A percentile compares a stretch with the other conserved stretches of the same genome.
phyloP scores from a whole-genome alignment of 30 jellyfish, hydroid and myxozoan genomes.

The Aurelia sp. region DNA sequence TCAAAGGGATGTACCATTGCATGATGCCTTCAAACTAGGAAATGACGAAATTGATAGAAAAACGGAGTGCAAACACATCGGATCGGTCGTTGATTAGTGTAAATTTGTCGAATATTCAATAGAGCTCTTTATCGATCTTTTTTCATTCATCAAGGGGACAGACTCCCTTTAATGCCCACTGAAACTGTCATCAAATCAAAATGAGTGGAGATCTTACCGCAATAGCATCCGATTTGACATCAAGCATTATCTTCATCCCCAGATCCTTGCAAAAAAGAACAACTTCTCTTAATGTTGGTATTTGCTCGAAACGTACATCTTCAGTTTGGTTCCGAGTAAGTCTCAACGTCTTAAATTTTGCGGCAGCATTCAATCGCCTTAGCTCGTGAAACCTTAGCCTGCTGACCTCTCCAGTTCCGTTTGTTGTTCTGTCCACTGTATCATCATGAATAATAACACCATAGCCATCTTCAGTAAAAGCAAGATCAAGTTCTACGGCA shows the following conservation, averaged over 20 bases:
- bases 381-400: slow-evolving; percentile 60
- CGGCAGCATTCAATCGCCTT: slow-evolving; percentile 83
- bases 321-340: slow-evolving; percentile 9
- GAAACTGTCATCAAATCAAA: too few relatives aligned
- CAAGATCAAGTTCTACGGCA: slow-evolving; percentile 92
- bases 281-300: slow-evolving; percentile 90
- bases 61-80: too few relatives aligned
- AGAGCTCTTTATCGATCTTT: too few relatives aligned
- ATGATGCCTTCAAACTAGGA: too few relatives aligned
- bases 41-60: too few relatives aligned
- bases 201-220: slow-evolving; percentile 25
- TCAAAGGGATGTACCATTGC: too few relatives aligned
- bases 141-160: too few relatives aligned
- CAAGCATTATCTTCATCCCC: slow-evolving; percentile 76
- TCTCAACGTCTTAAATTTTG: slow-evolving; percentile 25
- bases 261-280: slow-evolving; percentile 75
- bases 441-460: slow-evolving; percentile 86
- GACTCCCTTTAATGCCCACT: too few relatives aligned
- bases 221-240: slow-evolving; percentile 75
- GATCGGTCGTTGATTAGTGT: too few relatives aligned
- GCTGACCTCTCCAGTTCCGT: slow-evolving; percentile 75
- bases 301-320: slow-evolving; percentile 56
- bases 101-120: too few relatives aligned
- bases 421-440: slow-evolving; percentile 86
- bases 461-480: slow-evolving; percentile 83